Percentiles rank a stretch among this genome's conserved stretches.
phyloP scores from a whole-genome alignment of 2,113 vertebrate genomes.

The Rhabdomys dilectus region DNA sequence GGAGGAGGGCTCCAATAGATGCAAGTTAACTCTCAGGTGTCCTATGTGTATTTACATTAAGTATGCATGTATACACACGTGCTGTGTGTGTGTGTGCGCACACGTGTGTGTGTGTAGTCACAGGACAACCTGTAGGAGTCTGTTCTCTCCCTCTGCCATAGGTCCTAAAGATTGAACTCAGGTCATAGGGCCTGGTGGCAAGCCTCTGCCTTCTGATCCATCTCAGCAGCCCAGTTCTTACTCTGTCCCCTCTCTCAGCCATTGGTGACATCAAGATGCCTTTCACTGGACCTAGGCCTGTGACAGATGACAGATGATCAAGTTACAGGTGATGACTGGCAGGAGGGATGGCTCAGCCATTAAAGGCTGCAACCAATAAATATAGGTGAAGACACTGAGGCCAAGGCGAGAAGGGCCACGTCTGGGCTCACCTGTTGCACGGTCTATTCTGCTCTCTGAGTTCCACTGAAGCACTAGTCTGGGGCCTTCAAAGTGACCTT shows the following conservation, averaged over 20 bases:
- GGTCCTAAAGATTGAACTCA: background rate
- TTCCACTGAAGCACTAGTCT: background rate
- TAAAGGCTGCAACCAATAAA: too few relatives aligned
- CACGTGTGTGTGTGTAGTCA: background rate
- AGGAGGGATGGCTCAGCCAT: too few relatives aligned
- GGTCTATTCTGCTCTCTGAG: background rate
- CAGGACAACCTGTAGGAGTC: background rate
- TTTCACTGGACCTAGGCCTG: background rate
- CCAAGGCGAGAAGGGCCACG: background rate
- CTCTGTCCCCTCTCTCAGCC: background rate
- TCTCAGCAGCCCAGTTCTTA: background rate
- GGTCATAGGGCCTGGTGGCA: background rate
- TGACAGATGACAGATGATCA: background rate
- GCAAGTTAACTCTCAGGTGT: background rate
- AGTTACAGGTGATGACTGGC: too few relatives aligned
- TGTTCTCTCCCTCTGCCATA: background rate
- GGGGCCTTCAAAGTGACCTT: background rate
- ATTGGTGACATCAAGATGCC: rapidly evolving
- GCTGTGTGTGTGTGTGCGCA: background rate
- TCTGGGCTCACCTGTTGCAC: background rate
- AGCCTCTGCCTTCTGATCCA: background rate
- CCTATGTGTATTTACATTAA: background rate
- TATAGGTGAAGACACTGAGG: background rate
- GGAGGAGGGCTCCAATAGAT: background rate
- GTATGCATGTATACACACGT: background rate